Conservation (phyloP, 2,888 invertebrate genomes). For the Drosophila emarginata region DNA sequence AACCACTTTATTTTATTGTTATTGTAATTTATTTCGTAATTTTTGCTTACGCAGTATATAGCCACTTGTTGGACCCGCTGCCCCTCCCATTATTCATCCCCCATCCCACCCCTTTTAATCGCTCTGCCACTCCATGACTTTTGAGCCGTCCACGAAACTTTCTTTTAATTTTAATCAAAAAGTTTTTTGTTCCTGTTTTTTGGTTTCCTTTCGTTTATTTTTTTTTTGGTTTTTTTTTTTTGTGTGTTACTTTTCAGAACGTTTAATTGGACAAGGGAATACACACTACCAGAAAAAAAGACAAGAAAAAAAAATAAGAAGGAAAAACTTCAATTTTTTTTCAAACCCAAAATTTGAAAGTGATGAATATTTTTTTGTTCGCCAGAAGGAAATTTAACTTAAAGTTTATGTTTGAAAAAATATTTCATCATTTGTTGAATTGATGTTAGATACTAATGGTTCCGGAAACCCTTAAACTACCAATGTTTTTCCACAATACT, state of each 20-base stretch:
- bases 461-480: too few species aligned
- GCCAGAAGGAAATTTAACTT: background rate
- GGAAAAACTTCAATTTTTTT: background rate
- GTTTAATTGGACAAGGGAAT: conserved; percentile 77
- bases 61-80: conserved; percentile 53
- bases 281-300: conserved; percentile 34
- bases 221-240: background rate
- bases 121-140: conserved; percentile 22
- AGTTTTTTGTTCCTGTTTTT: conserved; percentile 54
- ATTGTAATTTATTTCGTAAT: conserved; percentile 57
- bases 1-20: conserved; percentile 60
- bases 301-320: conserved; percentile 14
- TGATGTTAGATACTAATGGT: too few species aligned
- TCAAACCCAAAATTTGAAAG: background rate
- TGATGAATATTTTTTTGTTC: conserved; percentile 2
- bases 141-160: conserved; percentile 53
- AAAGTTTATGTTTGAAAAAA: background rate
- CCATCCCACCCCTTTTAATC: conserved; percentile 20
- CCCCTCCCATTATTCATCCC: background rate
- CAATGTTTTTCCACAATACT: too few species aligned
- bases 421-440: too few species aligned
- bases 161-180: conserved; percentile 73
- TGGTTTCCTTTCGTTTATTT: conserved; percentile 5
- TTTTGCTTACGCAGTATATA: conserved; percentile 43
- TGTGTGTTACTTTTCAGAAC: conserved; percentile 29